Conservation (phyloP, 1,140 invertebrate genomes). For the Batillaria attramentaria region DNA sequence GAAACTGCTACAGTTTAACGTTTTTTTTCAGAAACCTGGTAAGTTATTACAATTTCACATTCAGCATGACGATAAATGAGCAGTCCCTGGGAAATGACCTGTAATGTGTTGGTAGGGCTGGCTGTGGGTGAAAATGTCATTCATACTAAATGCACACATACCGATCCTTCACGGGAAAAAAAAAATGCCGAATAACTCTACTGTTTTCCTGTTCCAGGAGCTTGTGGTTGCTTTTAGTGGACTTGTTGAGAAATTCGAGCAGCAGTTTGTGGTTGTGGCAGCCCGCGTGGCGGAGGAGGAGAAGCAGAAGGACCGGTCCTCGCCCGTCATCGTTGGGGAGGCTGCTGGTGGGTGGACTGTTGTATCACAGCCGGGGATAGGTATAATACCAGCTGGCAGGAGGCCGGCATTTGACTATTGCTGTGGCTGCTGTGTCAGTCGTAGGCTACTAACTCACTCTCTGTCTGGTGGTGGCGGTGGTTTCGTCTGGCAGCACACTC, state of each 20-base stretch:
- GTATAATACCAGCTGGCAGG: slow-evolving; percentile 16
- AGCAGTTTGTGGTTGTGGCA: slow-evolving; percentile 83
- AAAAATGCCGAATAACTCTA: too few species aligned
- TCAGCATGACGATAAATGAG: too few species aligned
- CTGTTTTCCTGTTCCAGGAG: slow-evolving; percentile 73
- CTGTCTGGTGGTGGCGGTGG: background rate
- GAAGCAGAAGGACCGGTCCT: slow-evolving; percentile 47
- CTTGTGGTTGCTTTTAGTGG: slow-evolving; percentile 89
- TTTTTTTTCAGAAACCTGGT: too few species aligned
- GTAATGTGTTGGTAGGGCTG: too few species aligned
- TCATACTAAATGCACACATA: too few species aligned
- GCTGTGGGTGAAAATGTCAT: too few species aligned
- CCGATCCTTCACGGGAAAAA: too few species aligned
- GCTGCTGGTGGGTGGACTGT: slow-evolving; percentile 66
- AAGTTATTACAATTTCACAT: too few species aligned
- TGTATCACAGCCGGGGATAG: slow-evolving; percentile 48
- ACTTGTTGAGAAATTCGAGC: slow-evolving; percentile 92
- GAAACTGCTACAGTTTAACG: too few species aligned
- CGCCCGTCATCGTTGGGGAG: slow-evolving; percentile 56
- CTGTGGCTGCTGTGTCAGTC: background rate
- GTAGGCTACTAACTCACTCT: background rate
- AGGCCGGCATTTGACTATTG: too few species aligned
- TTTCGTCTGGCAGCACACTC: background rate
- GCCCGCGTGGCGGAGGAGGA: slow-evolving; percentile 82
- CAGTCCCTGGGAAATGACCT: too few species aligned